A percentile compares a stretch with the other conserved stretches of the same genome.
These are phyloP conservation scores for Agonopterix heracliana DNA, from an alignment of 2,888 invertebrate genomes.

Conservation along the genomic window DNA sequence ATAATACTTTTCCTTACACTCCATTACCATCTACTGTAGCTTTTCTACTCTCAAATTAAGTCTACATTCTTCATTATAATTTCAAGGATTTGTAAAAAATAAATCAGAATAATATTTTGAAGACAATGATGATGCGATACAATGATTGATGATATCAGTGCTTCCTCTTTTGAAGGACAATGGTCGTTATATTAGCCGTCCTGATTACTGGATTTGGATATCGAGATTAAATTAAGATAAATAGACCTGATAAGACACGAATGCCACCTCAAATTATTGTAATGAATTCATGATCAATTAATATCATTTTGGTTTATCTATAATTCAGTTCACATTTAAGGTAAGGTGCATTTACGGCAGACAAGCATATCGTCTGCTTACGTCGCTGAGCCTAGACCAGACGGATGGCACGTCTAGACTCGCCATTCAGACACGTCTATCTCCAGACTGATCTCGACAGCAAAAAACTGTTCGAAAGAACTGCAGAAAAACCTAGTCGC, in stretches of 20 bases:
- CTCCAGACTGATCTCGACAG: slow-evolving; percentile 50
- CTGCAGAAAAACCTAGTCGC: slow-evolving; percentile 35
- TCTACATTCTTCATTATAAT: too few relatives aligned
- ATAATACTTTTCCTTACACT: too few relatives aligned
- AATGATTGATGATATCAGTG: too few relatives aligned
- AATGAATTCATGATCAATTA: slow-evolving; percentile 1
- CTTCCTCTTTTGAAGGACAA: too few relatives aligned
- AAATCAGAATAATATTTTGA: too few relatives aligned
- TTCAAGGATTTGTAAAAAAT: too few relatives aligned
- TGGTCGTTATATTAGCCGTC: too few relatives aligned
- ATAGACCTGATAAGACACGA: not conserved
- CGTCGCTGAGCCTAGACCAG: slow-evolving; percentile 20
- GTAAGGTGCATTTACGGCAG: slow-evolving; percentile 25
- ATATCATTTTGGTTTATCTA: slow-evolving; percentile 10
- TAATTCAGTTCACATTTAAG: slow-evolving; percentile 47
- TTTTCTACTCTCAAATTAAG: too few relatives aligned
- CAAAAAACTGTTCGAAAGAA: slow-evolving; percentile 34
- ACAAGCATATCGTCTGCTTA: slow-evolving; percentile 33
- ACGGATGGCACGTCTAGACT: slow-evolving; percentile 57
- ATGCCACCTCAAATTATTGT: slow-evolving; percentile 18
- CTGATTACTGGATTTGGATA: too few relatives aligned
- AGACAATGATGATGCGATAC: too few relatives aligned
- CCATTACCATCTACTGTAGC: too few relatives aligned
- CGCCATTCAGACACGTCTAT: slow-evolving; percentile 52
- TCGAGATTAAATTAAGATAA: not conserved